Conservation (phyloP, 2,797 vertebrate genomes). For the Oreonectes daqikongensis region DNA sequence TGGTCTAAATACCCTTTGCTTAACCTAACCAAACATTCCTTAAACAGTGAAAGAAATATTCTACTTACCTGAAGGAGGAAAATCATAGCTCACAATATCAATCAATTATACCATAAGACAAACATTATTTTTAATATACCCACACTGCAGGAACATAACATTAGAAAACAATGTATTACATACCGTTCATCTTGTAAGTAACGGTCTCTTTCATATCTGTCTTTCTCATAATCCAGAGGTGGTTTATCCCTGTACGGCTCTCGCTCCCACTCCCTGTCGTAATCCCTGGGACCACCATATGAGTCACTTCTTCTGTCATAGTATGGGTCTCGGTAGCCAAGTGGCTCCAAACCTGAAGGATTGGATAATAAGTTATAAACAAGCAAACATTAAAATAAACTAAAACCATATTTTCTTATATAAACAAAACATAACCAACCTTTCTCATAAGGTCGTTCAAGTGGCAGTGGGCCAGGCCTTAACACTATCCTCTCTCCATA, state of each 20-base stretch:
- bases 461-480: conserved; percentile 85
- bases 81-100: too few relatives aligned
- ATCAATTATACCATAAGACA: too few relatives aligned
- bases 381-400: neutral
- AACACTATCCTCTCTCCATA: conserved; percentile 95
- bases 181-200: conserved; percentile 91
- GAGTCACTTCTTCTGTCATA: conserved; percentile 87
- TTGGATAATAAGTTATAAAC: neutral
- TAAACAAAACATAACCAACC: conserved; percentile 64
- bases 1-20: too few relatives aligned
- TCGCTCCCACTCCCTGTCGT: conserved; percentile 88
- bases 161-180: conserved; percentile 9
- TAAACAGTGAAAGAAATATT: too few relatives aligned
- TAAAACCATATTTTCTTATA: neutral
- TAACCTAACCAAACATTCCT: too few relatives aligned
- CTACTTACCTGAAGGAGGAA: too few relatives aligned
- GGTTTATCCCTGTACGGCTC: conserved; percentile 79
- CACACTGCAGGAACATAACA: too few relatives aligned
- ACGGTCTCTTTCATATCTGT: conserved; percentile 90
- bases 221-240: conserved; percentile 87
- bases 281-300: conserved; percentile 87
- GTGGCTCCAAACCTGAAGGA: conserved; percentile 64
- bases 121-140: too few relatives aligned
- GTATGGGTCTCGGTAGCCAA: conserved; percentile 84
- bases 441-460: conserved; percentile 90